Evolutionary conservation across 1,140 invertebrate species (phyloP).

Genomic region (Pristionchus pacificus): DNA sequence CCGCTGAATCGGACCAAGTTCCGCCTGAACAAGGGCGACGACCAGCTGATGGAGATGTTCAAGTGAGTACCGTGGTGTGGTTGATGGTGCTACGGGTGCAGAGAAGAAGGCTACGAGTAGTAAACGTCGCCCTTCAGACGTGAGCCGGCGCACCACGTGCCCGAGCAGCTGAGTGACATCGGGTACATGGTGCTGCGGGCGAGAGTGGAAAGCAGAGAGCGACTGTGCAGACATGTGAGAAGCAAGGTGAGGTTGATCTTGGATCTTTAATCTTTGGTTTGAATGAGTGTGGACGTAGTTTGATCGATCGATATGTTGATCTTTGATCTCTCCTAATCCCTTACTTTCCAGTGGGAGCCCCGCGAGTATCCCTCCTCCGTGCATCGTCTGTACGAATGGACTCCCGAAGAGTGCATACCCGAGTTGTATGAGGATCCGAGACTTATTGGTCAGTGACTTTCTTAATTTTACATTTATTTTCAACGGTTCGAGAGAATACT

Average conservation of each 20-base stretch:
- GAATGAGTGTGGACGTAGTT: too few species aligned
- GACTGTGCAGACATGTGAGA: constrained; percentile 84
- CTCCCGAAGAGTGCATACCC: constrained; percentile 95
- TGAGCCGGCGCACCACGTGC: constrained; percentile 82
- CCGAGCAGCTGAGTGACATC: constrained; percentile 90
- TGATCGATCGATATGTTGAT: too few species aligned
- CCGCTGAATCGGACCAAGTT: constrained; percentile 92
- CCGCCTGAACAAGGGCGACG: constrained; percentile 89
- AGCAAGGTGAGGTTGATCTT: constrained; percentile 59
- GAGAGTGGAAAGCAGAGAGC: constrained; percentile 72
- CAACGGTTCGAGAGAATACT: too few species aligned
- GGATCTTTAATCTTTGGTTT: constrained; percentile 51
- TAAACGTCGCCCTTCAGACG: constrained; percentile 74
- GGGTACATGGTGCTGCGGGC: constrained; percentile 95
- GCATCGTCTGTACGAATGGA: constrained; percentile 74
- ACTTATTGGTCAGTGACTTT: constrained; percentile 66
- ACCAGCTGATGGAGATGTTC: constrained; percentile 69
- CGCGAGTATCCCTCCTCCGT: constrained; percentile 91
- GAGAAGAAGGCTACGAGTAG: constrained; percentile 13
- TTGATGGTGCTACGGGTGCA: background rate
- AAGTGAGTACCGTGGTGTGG: background rate
- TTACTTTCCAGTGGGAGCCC: constrained; percentile 77
- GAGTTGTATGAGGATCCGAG: constrained; percentile 85
- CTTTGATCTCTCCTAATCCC: too few species aligned
- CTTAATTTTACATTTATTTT: background rate